A percentile compares a stretch with the other conserved stretches of the same genome.
phyloP scores from a whole-genome alignment of 2,113 vertebrate genomes.

The Leuciscus idus region DNA sequence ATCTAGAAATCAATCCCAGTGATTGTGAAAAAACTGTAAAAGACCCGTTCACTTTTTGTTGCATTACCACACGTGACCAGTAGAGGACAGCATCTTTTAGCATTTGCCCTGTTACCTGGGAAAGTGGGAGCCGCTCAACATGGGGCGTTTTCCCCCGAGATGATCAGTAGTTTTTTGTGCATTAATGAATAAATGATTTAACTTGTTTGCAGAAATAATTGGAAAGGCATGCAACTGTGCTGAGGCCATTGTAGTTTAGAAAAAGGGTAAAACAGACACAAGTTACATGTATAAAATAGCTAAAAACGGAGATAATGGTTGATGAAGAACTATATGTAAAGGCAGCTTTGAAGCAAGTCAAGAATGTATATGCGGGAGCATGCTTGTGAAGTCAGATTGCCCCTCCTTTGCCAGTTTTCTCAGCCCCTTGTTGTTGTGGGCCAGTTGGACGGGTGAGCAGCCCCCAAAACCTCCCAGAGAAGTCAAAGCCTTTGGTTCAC shows the following conservation, averaged over 20 bases:
- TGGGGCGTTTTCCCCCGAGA: neutral
- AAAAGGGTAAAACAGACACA: neutral
- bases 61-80: constrained; percentile 10
- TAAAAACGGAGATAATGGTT: neutral
- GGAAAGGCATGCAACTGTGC: neutral
- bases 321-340: neutral
- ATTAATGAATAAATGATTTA: too few species aligned
- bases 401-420: constrained; percentile 34
- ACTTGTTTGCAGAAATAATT: neutral
- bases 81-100: constrained; percentile 45
- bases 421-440: constrained; percentile 51
- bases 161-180: neutral
- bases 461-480: constrained; percentile 43
- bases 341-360: neutral
- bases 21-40: neutral
- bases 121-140: neutral
- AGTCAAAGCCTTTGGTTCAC: constrained; percentile 54
- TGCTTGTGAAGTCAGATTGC: constrained; percentile 8
- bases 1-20: too few species aligned
- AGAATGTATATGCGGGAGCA: neutral
- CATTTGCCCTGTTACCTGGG: neutral
- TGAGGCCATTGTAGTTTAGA: neutral
- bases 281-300: neutral
- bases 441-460: constrained; percentile 53
- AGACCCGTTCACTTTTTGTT: neutral